Base-by-base conservation (phyloP, 2,888 invertebrate species). In the Conus canariensis region DNA sequence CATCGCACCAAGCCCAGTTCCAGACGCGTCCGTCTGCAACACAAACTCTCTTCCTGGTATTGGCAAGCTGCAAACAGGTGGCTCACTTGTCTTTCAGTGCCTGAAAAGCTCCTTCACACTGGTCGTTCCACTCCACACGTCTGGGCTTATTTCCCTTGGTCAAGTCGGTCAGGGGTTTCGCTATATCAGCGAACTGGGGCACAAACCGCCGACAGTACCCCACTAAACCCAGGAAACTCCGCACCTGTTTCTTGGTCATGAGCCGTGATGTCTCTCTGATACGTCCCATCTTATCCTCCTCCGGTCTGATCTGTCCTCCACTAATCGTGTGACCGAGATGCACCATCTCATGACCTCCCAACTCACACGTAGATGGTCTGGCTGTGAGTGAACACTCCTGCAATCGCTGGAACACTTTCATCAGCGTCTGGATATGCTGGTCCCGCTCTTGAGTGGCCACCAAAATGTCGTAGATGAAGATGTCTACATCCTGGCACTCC, bases 171-270 rank as follows among this genome's bases (percentile, higher is more conserved):
- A 87, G 22, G 77, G 88, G 56, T 30, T 60, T 14, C 8, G 87
- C 90, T 56, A 90, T 87, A 12, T 64, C 85, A 0, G 88, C 82
- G 56, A 83, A 90, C 19, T 87, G n/a, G 1, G 80, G 19, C 10
- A 90, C 30, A 30, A 45, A 90, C 67, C 77, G 59, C 56, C 87
- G 25, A 82, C 58, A 90, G 64, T 25, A 86, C 14, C 86, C 86
- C 19, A 67, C 82, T 45, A 90, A 45, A 3, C 89, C 89, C 9
- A 88, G 77, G 64, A 90, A 90, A 3, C 67, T 22, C 9, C 89
- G 16, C 12, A 89, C 19, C 22, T 83, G 19, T 19, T 83, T 88
- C 45, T 88, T 85, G 4, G 70, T 88, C 9, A 12, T 12, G 14
- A 85, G 90, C 25, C 87, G 45, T 6, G 60, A 1, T 5, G 59